These are phyloP conservation scores for Clepsis dumicolana DNA, from an alignment of 2,888 invertebrate species.

Conservation along the genomic window DNA sequence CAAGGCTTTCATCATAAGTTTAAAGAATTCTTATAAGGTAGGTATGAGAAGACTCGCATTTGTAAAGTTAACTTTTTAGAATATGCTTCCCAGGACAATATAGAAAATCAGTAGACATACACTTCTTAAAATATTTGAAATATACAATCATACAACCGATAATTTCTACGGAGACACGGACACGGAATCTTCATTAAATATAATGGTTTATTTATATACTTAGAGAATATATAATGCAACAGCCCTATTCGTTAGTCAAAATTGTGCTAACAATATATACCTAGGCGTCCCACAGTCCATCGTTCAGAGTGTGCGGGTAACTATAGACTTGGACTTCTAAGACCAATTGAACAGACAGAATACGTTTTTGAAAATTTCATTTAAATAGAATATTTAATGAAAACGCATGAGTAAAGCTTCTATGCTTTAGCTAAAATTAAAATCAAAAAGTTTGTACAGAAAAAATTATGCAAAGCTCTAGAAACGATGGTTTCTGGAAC, in stretches of 20 bases:
- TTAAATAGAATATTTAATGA: background rate
- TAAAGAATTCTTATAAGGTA: constrained; percentile 58
- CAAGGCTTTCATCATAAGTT: constrained; percentile 83
- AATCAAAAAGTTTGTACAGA: background rate
- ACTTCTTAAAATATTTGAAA: constrained; percentile 27
- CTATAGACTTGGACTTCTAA: background rate
- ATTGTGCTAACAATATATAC: constrained; percentile 22
- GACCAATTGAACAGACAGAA: background rate
- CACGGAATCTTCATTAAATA: constrained; percentile 23
- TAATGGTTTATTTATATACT: constrained; percentile 18
- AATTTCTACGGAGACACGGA: constrained; percentile 11
- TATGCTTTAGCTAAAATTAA: background rate
- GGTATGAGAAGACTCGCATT: constrained; percentile 39
- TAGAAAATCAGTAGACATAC: constrained; percentile 34
- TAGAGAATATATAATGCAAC: constrained; percentile 18
- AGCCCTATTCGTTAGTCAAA: constrained; percentile 10
- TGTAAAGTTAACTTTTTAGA: constrained; percentile 32
- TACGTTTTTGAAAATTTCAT: background rate
- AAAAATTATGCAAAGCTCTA: background rate
- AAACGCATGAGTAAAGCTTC: background rate
- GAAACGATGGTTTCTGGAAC: background rate
- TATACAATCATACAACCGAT: constrained; percentile 16
- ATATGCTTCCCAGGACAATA: constrained; percentile 27
- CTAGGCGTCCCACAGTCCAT: background rate
- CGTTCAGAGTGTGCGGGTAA: background rate